Conservation (phyloP, 2,888 invertebrate species). For the Eupithecia dodoneata region DNA sequence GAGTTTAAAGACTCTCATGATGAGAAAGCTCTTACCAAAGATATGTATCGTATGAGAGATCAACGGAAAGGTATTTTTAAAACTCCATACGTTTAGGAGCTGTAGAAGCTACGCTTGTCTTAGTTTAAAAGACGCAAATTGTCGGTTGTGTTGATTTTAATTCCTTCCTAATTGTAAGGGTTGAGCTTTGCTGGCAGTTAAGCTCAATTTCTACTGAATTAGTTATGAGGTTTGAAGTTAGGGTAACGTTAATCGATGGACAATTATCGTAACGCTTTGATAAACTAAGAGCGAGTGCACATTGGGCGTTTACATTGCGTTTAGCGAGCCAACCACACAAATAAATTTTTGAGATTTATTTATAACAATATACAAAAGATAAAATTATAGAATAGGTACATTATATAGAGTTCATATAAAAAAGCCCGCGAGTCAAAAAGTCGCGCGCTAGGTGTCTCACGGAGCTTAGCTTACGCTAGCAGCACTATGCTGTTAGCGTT, state of each 20-base stretch:
- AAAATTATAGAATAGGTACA: too few relatives aligned
- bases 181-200: slow-evolving; percentile 13
- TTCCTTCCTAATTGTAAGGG: slow-evolving; percentile 34
- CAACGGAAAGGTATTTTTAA: neutral
- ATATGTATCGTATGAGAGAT: neutral
- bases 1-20: slow-evolving; percentile 7
- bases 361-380: too few relatives aligned
- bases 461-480: too few relatives aligned
- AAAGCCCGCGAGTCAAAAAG: too few relatives aligned
- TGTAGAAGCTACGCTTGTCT: neutral
- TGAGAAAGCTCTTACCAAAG: neutral
- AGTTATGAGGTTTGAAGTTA: slow-evolving; percentile 14
- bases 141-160: slow-evolving; percentile 25
- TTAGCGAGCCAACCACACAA: neutral
- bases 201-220: slow-evolving; percentile 29
- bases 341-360: neutral
- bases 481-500: too few relatives aligned
- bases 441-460: too few relatives aligned
- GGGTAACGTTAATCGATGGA: slow-evolving; percentile 11
- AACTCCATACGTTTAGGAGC: neutral
- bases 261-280: slow-evolving; percentile 4
- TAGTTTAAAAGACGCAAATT: slow-evolving; percentile 26
- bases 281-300: neutral
- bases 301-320: neutral
- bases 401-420: too few relatives aligned